Conservation (phyloP, 2,113 vertebrate genomes). For the Phyllopteryx taeniolatus region DNA sequence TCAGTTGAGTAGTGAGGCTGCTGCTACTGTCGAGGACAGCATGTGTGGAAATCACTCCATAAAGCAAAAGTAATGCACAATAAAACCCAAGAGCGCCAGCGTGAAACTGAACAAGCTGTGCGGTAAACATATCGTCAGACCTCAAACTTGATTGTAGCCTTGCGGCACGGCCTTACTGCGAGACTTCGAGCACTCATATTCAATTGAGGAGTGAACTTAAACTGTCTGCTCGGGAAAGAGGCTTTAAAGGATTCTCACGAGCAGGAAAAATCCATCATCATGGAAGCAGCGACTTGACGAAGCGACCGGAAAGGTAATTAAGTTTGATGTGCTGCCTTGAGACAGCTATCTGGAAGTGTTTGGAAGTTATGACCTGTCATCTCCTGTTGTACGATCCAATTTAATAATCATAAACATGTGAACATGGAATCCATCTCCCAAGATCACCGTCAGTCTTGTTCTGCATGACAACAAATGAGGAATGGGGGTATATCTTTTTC, state of each 20-base stretch:
- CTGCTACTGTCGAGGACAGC: conserved; percentile 65
- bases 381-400: conserved; percentile 47
- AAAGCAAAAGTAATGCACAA: conserved; percentile 77
- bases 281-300: conserved; percentile 71
- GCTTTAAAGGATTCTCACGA: conserved; percentile 57
- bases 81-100: conserved; percentile 70
- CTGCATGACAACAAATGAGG: conserved; percentile 3
- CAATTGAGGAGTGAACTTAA: conserved; percentile 57
- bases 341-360: conserved; percentile 55
- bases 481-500: neutral
- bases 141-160: conserved; percentile 63
- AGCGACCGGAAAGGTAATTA: conserved; percentile 76
- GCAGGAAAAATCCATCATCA: conserved; percentile 67
- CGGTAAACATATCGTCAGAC: conserved; percentile 70
- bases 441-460: neutral
- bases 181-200: conserved; percentile 50
- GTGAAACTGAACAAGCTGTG: conserved; percentile 71
- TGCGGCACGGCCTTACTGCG: conserved; percentile 48
- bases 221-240: conserved; percentile 47
- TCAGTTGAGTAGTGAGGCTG: conserved; percentile 51
- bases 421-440: conserved; percentile 1
- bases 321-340: conserved; percentile 73
- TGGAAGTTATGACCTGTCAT: conserved; percentile 69
- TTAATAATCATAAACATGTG: neutral
- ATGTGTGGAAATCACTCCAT: conserved; percentile 71